A percentile compares a stretch with the other conserved stretches of the same genome.
phyloP scores from a whole-genome alignment of 2,113 vertebrate species.

The Sakesphorus luctuosus region DNA sequence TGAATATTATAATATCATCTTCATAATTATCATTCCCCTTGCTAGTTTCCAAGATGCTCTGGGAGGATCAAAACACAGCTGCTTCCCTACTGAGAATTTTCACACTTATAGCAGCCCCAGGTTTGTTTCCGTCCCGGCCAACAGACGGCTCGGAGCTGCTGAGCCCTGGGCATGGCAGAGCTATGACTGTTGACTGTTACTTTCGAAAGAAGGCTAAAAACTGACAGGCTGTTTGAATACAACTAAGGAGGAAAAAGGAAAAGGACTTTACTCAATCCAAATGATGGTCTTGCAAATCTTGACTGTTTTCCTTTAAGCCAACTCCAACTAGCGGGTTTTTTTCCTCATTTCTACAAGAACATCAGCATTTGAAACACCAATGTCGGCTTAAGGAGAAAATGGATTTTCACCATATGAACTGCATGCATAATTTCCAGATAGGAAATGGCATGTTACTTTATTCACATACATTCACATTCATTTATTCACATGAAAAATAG shows the following conservation, averaged over 20 bases:
- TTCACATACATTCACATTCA: conserved; percentile 72
- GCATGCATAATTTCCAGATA: conserved; percentile 71
- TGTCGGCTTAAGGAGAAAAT: conserved; percentile 58
- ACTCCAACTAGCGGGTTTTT: neutral
- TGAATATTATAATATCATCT: conserved; percentile 51
- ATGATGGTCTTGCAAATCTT: conserved; percentile 34
- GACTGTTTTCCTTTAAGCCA: conserved; percentile 52
- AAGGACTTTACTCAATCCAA: conserved; percentile 44
- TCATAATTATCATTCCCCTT: conserved; percentile 59
- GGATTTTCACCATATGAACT: conserved; percentile 71
- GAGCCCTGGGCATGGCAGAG: conserved; percentile 63
- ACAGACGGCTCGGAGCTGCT: conserved; percentile 58
- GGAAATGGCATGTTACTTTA: conserved; percentile 73
- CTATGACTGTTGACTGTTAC: conserved; percentile 63
- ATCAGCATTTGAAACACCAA: conserved; percentile 60
- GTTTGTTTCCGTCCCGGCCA: conserved; percentile 66
- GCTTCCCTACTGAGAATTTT: conserved; percentile 67
- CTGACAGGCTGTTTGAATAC: conserved; percentile 69
- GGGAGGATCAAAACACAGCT: conserved; percentile 71
- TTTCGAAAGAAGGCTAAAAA: conserved; percentile 62
- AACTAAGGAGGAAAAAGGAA: conserved; percentile 38
- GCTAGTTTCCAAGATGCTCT: conserved; percentile 63
- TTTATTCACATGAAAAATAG: conserved; percentile 71
- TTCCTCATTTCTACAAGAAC: neutral
- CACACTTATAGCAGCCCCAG: conserved; percentile 62